phyloP scores from a whole-genome alignment of 2,113 vertebrate species.

The Phoxinus phoxinus region DNA sequence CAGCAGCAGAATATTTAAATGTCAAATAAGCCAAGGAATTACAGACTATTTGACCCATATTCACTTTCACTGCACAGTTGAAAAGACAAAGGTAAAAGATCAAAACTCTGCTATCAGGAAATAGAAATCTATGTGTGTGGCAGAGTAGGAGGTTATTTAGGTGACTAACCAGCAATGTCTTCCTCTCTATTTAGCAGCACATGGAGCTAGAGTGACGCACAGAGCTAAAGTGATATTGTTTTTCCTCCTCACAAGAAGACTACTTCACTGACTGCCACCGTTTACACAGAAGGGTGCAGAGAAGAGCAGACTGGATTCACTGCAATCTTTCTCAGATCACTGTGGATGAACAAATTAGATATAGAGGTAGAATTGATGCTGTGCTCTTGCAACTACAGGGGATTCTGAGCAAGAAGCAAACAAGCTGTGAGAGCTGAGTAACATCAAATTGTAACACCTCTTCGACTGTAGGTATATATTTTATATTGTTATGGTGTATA shows the following conservation, averaged over 20 bases:
- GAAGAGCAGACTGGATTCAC: not conserved
- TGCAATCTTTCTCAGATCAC: conserved; percentile 3
- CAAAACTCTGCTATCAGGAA: not conserved
- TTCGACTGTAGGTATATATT: not conserved
- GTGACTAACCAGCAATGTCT: not conserved
- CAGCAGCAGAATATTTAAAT: not conserved
- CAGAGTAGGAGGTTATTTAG: not conserved
- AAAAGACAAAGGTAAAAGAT: not conserved
- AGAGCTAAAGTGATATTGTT: conserved; percentile 9
- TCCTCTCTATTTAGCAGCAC: conserved; percentile 16
- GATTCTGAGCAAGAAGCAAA: not conserved
- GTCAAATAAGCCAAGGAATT: not conserved
- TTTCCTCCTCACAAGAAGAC: not conserved
- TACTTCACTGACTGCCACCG: conserved; percentile 14
- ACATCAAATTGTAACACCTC: not conserved
- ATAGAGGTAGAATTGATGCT: not conserved
- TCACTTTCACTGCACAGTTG: not conserved
- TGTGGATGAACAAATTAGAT: conserved; percentile 16
- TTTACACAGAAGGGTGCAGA: not conserved
- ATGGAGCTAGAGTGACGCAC: not conserved
- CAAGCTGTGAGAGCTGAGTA: conserved; percentile 8
- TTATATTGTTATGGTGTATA: not conserved
- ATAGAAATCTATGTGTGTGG: not conserved
- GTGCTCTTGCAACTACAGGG: not conserved
- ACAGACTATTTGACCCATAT: not conserved